Percentiles rank a stretch among this genome's conserved stretches.
Evolutionary conservation across 2,888 invertebrate species (phyloP).

Genomic region (Desoria tigrina): DNA sequence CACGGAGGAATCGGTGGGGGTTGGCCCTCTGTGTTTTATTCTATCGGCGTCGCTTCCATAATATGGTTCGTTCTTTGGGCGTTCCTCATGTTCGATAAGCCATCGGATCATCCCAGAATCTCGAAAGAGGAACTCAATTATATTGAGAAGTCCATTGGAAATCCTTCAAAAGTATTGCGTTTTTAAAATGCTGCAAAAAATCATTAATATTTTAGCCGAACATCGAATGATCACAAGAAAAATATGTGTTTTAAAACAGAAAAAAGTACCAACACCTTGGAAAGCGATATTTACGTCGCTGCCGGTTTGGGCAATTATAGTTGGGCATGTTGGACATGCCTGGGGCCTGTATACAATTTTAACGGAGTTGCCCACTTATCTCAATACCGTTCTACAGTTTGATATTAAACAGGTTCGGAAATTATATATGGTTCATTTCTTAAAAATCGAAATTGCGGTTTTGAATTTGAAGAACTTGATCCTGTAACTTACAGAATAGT

Average conservation of each 20-base stretch:
- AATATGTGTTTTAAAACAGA: too few species aligned
- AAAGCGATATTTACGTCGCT: conserved; percentile 43
- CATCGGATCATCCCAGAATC: conserved; percentile 73
- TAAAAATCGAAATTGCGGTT: too few species aligned
- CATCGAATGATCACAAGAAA: too few species aligned
- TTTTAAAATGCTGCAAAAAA: too few species aligned
- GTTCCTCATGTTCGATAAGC: conserved; percentile 71
- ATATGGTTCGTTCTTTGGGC: conserved; percentile 82
- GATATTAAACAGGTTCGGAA: conserved; percentile 67
- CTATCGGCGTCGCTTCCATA: conserved; percentile 76
- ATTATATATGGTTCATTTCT: too few species aligned
- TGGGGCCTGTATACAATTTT: conserved; percentile 77
- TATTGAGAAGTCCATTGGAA: conserved; percentile 52
- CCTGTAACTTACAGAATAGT: conserved; percentile 59
- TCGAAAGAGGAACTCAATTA: conserved; percentile 71
- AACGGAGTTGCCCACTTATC: conserved; percentile 79
- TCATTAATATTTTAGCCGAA: too few species aligned
- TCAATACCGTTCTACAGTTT: conserved; percentile 79
- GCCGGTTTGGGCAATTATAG: conserved; percentile 48
- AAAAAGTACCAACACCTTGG: conserved; percentile 49
- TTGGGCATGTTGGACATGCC: conserved; percentile 45
- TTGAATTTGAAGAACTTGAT: not conserved
- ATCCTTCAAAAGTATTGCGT: not conserved
- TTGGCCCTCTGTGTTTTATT: conserved; percentile 86
- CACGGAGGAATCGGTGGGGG: conserved; percentile 73